Conservation (phyloP, 53 echinoderm and acorn worm species). For the Astropecten irregularis region DNA sequence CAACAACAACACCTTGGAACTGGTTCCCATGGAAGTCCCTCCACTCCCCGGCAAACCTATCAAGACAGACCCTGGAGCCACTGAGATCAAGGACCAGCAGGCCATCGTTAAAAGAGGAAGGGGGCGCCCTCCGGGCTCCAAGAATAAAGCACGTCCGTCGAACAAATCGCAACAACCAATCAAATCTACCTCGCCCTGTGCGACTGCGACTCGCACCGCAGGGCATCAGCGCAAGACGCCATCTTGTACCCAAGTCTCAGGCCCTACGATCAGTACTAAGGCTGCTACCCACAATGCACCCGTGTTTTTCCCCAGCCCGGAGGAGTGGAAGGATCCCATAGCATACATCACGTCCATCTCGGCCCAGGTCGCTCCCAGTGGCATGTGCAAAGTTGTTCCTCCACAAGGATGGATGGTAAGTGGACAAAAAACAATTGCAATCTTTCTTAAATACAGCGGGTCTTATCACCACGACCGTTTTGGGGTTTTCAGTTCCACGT, state of each 20-base stretch:
- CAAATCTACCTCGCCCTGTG: constrained; percentile 47
- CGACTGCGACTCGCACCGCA: constrained; percentile 11
- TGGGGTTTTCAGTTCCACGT: too few relatives aligned
- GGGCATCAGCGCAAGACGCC: constrained; percentile 29
- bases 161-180: constrained; percentile 24
- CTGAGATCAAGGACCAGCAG: not conserved
- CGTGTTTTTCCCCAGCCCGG: constrained; percentile 77
- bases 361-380: constrained; percentile 66
- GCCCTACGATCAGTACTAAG: constrained; percentile 64
- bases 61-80: not conserved
- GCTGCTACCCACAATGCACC: constrained; percentile 52
- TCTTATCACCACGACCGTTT: too few relatives aligned
- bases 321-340: constrained; percentile 90
- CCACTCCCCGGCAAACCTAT: not conserved
- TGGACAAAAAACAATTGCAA: too few relatives aligned
- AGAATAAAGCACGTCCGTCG: constrained; percentile 33
- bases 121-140: constrained; percentile 64
- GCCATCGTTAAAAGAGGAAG: constrained; percentile 36
- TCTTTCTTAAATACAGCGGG: not conserved
- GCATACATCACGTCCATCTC: constrained; percentile 79
- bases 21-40: constrained; percentile 2
- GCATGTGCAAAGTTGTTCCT: constrained; percentile 96
- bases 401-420: constrained; percentile 93
- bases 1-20: constrained; percentile 43
- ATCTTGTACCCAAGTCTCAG: constrained; percentile 28